Evolutionary conservation across 2,888 invertebrate genomes (phyloP).

Genomic region (Merodon equestris): DNA sequence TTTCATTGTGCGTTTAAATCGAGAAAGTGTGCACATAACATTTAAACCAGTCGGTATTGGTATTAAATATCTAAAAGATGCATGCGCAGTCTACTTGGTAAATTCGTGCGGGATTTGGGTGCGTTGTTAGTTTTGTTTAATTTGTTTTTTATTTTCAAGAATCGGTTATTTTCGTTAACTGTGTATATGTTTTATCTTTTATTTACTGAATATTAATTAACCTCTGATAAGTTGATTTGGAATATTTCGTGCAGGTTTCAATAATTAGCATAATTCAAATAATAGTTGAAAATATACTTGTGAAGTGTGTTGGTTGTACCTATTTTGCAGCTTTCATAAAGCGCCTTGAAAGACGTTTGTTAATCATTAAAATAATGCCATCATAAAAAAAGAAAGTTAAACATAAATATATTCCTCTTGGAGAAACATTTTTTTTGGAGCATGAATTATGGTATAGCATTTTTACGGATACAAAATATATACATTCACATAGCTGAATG

Average conservation of each 20-base stretch:
- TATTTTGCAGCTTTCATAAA: slow-evolving; percentile 61
- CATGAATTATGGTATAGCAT: slow-evolving; percentile 66
- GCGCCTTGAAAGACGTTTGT: slow-evolving; percentile 42
- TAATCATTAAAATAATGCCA: slow-evolving; percentile 50
- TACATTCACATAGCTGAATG: slow-evolving; percentile 69
- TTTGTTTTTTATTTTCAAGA: slow-evolving; percentile 38
- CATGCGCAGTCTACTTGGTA: slow-evolving; percentile 65
- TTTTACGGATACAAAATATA: slow-evolving; percentile 58
- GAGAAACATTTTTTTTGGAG: slow-evolving; percentile 45
- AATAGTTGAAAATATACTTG: no score
- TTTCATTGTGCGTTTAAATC: slow-evolving; percentile 22
- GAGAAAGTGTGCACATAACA: slow-evolving; percentile 58
- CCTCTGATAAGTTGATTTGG: slow-evolving; percentile 19
- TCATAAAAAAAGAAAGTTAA: slow-evolving; percentile 57
- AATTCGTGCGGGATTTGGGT: slow-evolving; percentile 60
- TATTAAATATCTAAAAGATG: slow-evolving; percentile 58
- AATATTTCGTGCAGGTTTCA: no score
- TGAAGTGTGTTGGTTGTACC: not conserved
- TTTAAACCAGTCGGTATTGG: slow-evolving; percentile 62
- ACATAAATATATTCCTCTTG: slow-evolving; percentile 41
- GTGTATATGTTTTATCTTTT: not conserved
- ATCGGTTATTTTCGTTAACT: slow-evolving; percentile 9
- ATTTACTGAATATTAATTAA: slow-evolving; percentile 15
- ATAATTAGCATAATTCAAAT: no score
- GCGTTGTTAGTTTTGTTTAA: slow-evolving; percentile 37